A percentile compares a stretch with the other conserved stretches of the same genome.
phyloP scores from a whole-genome alignment of 1,140 invertebrate genomes.

The Macrostomum lignano region DNA sequence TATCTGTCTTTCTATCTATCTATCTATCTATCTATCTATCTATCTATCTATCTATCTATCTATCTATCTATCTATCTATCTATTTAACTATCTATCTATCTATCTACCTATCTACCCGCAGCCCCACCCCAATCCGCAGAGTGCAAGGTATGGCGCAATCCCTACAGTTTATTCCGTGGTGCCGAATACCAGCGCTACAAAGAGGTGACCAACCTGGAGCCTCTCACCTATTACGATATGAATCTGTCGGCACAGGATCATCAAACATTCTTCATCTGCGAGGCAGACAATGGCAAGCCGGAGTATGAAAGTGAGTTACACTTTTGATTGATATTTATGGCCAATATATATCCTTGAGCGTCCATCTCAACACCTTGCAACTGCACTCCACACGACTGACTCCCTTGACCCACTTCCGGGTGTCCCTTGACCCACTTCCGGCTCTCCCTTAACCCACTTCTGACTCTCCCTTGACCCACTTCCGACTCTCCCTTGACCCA shows the following conservation, averaged over 20 bases:
- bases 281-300: slow-evolving; percentile 53
- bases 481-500: no score
- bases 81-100: background rate
- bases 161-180: slow-evolving; percentile 69
- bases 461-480: no score
- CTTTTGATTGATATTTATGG: no score
- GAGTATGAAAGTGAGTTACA: slow-evolving; percentile 51
- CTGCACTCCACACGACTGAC: no score
- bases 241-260: slow-evolving; percentile 93
- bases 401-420: no score
- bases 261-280: slow-evolving; percentile 86
- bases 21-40: background rate
- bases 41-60: background rate
- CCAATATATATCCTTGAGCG: no score
- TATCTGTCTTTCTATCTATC: background rate
- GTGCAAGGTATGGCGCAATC: slow-evolving; percentile 90
- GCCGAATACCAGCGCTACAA: slow-evolving; percentile 79
- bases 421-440: no score
- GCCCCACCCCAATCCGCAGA: slow-evolving; percentile 38
- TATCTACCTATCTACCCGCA: slow-evolving; percentile 3
- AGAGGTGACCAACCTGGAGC: slow-evolving; percentile 64
- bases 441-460: no score
- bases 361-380: no score
- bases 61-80: background rate
- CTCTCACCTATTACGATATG: slow-evolving; percentile 93